Conservation (phyloP, 2,888 invertebrate species). For the Auanema sp. region DNA sequence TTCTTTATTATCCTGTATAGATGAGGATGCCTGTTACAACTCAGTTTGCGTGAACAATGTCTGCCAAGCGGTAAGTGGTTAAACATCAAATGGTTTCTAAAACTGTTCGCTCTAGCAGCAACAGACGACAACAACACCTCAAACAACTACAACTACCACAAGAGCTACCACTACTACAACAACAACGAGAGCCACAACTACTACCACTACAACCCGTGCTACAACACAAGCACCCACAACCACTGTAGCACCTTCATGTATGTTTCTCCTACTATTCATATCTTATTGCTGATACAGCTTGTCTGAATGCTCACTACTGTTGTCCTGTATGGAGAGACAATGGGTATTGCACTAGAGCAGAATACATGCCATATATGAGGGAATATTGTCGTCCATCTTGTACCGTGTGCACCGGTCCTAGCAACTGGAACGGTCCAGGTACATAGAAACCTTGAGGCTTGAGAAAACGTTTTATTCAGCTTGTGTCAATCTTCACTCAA, state of each 20-base stretch:
- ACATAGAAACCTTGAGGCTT: not conserved
- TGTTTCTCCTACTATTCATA: not conserved
- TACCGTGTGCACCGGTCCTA: not conserved
- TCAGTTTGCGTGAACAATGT: too few relatives aligned
- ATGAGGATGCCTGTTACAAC: too few relatives aligned
- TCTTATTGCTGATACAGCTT: not conserved
- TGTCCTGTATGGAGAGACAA: not conserved
- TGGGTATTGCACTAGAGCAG: not conserved
- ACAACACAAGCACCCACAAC: not conserved
- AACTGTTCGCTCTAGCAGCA: too few relatives aligned
- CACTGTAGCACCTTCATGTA: not conserved
- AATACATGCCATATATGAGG: not conserved
- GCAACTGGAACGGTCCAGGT: not conserved
- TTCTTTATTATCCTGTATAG: not conserved
- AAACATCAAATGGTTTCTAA: too few relatives aligned
- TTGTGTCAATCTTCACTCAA: constrained; percentile 8
- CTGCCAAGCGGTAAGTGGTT: too few relatives aligned
- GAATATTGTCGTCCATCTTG: not conserved
- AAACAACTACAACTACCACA: too few relatives aligned
- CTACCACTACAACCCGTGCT: not conserved
- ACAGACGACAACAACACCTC: too few relatives aligned
- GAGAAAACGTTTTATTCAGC: not conserved
- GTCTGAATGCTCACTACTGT: constrained; percentile 6
- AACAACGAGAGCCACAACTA: not conserved
- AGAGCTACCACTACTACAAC: not conserved